A percentile compares a stretch with the other conserved stretches of the same genome.
Evolutionary conservation across 2,888 invertebrate genomes (phyloP).

Genomic region (Ectemnius lituratus): DNA sequence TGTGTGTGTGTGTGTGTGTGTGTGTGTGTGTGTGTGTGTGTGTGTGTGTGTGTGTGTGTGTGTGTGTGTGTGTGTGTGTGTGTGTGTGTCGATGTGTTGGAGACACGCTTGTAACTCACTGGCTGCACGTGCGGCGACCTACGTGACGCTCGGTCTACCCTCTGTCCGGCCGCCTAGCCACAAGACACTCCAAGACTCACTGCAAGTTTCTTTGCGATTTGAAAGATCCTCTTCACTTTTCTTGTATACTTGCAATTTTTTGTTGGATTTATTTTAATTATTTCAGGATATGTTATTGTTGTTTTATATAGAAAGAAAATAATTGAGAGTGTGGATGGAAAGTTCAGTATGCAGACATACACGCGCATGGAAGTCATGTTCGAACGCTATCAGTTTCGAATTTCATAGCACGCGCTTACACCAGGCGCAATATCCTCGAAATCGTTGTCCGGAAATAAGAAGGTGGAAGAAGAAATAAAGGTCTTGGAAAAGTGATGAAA

Average conservation of each 20-base stretch:
- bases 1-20: constrained; percentile 50
- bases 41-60: constrained; percentile 52
- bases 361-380: too few relatives aligned
- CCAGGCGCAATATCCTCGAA: constrained; percentile 2
- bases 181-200: constrained; percentile 2
- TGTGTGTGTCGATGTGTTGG: constrained; percentile 31
- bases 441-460: neutral
- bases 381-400: neutral
- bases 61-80: constrained; percentile 53
- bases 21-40: constrained; percentile 53
- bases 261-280: too few relatives aligned
- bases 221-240: too few relatives aligned
- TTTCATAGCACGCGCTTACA: neutral
- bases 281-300: too few relatives aligned
- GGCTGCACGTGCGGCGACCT: constrained; percentile 19
- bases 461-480: too few relatives aligned
- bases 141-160: constrained; percentile 35
- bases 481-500: too few relatives aligned
- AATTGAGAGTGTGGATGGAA: too few relatives aligned
- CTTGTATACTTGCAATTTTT: too few relatives aligned
- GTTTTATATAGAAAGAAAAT: too few relatives aligned
- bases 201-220: neutral
- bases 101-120: constrained; percentile 10
- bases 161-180: constrained; percentile 2
- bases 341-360: too few relatives aligned